Evolutionary conservation across 2,888 invertebrate genomes (phyloP).

Genomic region (Linyphia triangularis): DNA sequence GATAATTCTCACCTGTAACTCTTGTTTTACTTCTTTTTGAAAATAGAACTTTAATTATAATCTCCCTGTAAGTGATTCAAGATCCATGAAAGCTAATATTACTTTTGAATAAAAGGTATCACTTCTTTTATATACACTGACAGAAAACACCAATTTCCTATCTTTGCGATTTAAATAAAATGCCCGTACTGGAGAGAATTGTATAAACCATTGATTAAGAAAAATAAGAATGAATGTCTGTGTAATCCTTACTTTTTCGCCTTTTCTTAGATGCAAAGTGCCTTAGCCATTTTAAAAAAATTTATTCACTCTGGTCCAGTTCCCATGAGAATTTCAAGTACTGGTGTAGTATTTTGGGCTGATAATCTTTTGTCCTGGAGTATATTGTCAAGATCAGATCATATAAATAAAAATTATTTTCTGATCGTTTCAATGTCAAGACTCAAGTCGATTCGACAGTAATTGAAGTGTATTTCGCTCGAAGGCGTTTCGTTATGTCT

Average conservation of each 20-base stretch:
- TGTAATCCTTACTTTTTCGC: not conserved
- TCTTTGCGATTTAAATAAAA: no score
- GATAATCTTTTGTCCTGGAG: constrained; percentile 47
- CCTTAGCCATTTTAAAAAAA: constrained; percentile 64
- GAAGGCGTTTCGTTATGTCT: not conserved
- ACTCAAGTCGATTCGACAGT: not conserved
- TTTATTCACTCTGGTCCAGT: constrained; percentile 33
- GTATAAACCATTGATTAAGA: no score
- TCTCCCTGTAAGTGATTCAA: no score
- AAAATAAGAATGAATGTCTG: no score
- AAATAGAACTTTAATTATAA: no score
- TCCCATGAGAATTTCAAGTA: constrained; percentile 31
- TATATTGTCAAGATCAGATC: constrained; percentile 25
- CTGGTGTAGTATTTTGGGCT: constrained; percentile 9
- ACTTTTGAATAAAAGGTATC: no score
- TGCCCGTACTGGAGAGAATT: no score
- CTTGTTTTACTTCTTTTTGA: no score
- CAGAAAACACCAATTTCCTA: no score
- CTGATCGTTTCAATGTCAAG: constrained; percentile 18
- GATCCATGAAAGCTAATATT: no score
- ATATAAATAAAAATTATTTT: constrained; percentile 54
- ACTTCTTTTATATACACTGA: no score
- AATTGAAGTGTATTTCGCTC: constrained; percentile 29
- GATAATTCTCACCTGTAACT: no score
- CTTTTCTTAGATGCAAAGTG: constrained; percentile 59